Conservation (phyloP, 2,797 vertebrate species). For the Meriones psammophilus region DNA sequence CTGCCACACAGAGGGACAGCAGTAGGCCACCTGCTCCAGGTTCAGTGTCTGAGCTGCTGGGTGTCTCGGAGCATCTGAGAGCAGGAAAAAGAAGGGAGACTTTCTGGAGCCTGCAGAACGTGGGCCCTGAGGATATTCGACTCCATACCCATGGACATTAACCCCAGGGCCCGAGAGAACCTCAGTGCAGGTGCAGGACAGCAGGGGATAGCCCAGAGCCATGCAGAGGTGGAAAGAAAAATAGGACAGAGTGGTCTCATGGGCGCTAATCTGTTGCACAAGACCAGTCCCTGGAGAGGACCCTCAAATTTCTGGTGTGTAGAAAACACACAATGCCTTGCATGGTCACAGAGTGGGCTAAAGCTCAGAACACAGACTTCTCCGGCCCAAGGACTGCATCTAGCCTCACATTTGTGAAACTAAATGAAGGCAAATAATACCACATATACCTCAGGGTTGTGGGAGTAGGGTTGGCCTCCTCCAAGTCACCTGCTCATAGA, state of each 20-base stretch:
- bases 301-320: neutral
- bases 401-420: neutral
- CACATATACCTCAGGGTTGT: neutral
- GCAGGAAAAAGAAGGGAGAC: neutral
- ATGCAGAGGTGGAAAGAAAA: neutral
- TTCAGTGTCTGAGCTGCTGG: neutral
- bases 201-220: neutral
- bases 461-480: neutral
- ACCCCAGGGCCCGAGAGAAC: neutral
- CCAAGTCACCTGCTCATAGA: neutral
- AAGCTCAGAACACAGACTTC: neutral
- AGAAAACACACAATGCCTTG: neutral
- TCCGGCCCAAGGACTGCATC: neutral
- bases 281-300: neutral
- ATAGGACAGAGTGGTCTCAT: neutral
- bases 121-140: neutral
- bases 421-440: neutral
- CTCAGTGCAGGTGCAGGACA: neutral
- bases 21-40: neutral
- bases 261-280: neutral
- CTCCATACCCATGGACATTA: neutral
- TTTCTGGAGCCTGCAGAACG: neutral
- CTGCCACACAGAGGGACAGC: neutral
- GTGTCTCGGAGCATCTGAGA: neutral
- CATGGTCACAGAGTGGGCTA: neutral